phyloP scores from a whole-genome alignment of 92 coral and sea anemone genomes.

The Umimayanthus kanabou region DNA sequence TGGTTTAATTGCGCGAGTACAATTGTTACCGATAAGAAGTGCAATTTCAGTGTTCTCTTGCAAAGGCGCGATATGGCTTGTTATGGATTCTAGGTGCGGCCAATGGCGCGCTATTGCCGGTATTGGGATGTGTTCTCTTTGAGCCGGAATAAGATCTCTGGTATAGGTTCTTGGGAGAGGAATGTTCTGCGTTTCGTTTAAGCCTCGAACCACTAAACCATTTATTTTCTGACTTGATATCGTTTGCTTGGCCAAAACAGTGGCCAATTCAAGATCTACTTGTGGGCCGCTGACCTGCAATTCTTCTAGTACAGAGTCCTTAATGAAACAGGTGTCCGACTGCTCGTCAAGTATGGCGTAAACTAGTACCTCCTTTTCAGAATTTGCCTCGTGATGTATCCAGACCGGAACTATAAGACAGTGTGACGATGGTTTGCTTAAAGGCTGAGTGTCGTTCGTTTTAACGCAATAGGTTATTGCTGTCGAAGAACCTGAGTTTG shows the following conservation, averaged over 20 bases:
- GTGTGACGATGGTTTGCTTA: slow-evolving; percentile 30
- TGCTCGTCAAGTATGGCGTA: slow-evolving; percentile 58
- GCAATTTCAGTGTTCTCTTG: slow-evolving; percentile 44
- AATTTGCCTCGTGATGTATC: slow-evolving; percentile 53
- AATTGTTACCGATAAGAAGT: slow-evolving; percentile 50
- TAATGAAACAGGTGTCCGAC: slow-evolving; percentile 57
- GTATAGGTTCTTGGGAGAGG: slow-evolving; percentile 49
- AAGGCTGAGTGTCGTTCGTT: not conserved
- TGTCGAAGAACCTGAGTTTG: not conserved
- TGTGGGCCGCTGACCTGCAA: slow-evolving; percentile 52
- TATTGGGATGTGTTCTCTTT: slow-evolving; percentile 60
- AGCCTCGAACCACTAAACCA: slow-evolving; percentile 42
- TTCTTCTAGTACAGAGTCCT: slow-evolving; percentile 40
- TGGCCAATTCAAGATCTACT: slow-evolving; percentile 43
- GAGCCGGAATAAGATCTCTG: slow-evolving; percentile 50
- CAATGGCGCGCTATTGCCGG: slow-evolving; percentile 56
- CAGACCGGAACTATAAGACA: slow-evolving; percentile 59
- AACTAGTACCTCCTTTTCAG: slow-evolving; percentile 36
- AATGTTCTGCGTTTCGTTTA: slow-evolving; percentile 37
- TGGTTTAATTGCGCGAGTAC: slow-evolving; percentile 57
- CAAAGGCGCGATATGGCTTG: slow-evolving; percentile 42
- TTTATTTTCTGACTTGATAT: slow-evolving; percentile 36
- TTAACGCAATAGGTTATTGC: not conserved
- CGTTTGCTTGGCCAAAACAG: slow-evolving; percentile 45
- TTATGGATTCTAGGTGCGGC: slow-evolving; percentile 55